These are phyloP conservation scores for Thamnaconus septentrionalis DNA, from an alignment of 2,113 vertebrate genomes.

Conservation along the genomic window DNA sequence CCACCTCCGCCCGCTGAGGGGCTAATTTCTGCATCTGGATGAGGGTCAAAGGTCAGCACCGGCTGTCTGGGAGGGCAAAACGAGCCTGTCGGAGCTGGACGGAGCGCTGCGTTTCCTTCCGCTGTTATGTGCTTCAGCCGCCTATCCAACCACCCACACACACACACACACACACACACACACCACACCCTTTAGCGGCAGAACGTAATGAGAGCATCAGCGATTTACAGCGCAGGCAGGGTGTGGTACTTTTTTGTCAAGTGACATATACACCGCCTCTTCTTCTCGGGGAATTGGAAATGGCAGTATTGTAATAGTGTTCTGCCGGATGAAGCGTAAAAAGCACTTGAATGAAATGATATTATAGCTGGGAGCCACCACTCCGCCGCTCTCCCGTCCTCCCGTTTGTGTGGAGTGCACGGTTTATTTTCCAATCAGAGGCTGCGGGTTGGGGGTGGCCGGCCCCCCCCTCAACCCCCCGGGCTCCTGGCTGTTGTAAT, in stretches of 20 bases:
- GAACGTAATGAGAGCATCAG: conserved; percentile 48
- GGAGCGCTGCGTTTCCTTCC: conserved; percentile 40
- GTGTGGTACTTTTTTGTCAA: conserved; percentile 48
- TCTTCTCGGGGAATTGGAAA: conserved; percentile 65
- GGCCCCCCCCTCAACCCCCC: conserved; percentile 33
- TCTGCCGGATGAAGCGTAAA: conserved; percentile 60
- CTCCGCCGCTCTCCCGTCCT: conserved; percentile 38
- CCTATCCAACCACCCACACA: too few relatives aligned
- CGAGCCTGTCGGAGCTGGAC: conserved; percentile 29
- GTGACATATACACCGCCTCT: conserved; percentile 64
- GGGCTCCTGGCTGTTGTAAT: conserved; percentile 56
- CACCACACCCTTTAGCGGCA: conserved; percentile 53
- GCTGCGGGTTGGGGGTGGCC: conserved; percentile 39
- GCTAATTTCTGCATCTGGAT: conserved; percentile 70
- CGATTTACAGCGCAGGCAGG: conserved; percentile 43
- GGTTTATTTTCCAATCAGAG: conserved; percentile 70
- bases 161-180: too few relatives aligned
- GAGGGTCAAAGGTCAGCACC: conserved; percentile 56
- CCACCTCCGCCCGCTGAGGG: conserved; percentile 52
- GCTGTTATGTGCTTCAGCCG: conserved; percentile 8
- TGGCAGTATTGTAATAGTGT: conserved; percentile 62
- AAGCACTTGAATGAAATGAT: conserved; percentile 69
- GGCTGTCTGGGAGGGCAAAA: conserved; percentile 58
- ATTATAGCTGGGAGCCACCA: conserved; percentile 69
- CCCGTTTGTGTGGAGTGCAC: conserved; percentile 39